phyloP scores from a whole-genome alignment of 2,888 invertebrate species.

The Gastracanthus pulcherrimus region DNA sequence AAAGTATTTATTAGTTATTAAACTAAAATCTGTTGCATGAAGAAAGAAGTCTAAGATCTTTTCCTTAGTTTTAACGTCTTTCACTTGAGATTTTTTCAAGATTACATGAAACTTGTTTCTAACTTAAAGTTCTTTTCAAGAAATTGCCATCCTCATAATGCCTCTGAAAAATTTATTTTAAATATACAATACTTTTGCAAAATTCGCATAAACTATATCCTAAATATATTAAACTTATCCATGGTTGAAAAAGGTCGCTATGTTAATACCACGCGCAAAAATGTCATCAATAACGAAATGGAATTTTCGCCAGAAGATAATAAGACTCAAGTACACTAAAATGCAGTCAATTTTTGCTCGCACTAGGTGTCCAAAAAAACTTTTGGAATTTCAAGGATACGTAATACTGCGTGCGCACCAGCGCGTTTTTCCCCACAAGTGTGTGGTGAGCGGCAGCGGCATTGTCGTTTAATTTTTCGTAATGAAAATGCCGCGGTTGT shows the following conservation, averaged over 20 bases:
- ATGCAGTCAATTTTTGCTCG: background rate
- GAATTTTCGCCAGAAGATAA: background rate
- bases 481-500: constrained; percentile 13
- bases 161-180: background rate
- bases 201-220: background rate
- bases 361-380: background rate
- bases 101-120: background rate
- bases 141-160: background rate
- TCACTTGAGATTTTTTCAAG: background rate
- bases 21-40: constrained; percentile 15
- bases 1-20: constrained; percentile 34
- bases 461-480: constrained; percentile 33
- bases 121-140: background rate
- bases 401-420: background rate
- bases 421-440: background rate
- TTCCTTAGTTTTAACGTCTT: constrained; percentile 7
- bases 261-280: background rate
- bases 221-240: background rate
- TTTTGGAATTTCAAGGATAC: background rate
- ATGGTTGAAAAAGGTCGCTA: background rate
- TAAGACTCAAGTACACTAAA: background rate
- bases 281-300: background rate
- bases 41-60: background rate
- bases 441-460: background rate
- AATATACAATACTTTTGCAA: background rate